Base-by-base conservation (phyloP, 2,113 vertebrate species). In the Toxotes jaculatrix region DNA sequence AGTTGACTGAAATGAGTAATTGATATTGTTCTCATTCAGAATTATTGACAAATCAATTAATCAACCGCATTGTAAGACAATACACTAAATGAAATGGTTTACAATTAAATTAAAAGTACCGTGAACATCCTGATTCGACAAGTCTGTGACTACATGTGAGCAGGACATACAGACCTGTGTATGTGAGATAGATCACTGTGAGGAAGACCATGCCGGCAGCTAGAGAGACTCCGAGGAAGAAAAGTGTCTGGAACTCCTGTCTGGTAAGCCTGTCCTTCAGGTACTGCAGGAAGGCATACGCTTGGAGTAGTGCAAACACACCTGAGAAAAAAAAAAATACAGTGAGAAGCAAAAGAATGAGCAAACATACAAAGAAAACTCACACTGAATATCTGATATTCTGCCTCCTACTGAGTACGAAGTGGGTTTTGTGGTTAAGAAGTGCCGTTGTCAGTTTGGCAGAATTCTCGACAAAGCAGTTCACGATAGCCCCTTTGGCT, bases 101-200 rank as follows among this genome's bases (percentile, higher is more conserved):
- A 27, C 27, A 27, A 27, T 27, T 27, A 27, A 27, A 27, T 27
- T 27, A 27, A 27, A 27, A 27, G 36, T 38, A 38, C 36, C 4
- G 7, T 38, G 36, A 38, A 38, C 36, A 38, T 4, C 45, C 14
- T 16, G 16, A 47, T 3, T 47, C 3, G 38, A 17, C 17, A 47
- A 38, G 16, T 13, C 10, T 6, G 12, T 38, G 36, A 21, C 53
- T 4, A 19, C 38, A 21, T 40, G 34, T n/a, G 34, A n/a, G 10
- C 3, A 2, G 10, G 9, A n/a, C n/a, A 45, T 53, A 83, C 93
- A 89, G 85, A 98, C 97, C 98, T 95, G 97, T 98, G 49, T 98
- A 98, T 5, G 97, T 98, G 92, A 99, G 95, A 93, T 99, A 99
- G 92, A 99, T 98, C 83, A 98, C 98, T 1, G 97, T 97, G 84